A percentile compares a stretch with the other conserved stretches of the same genome.
Evolutionary conservation across 30 jellyfish, hydroid and myxozoan genomes (phyloP).

Genomic region (Chrysaora quinquecirrha): DNA sequence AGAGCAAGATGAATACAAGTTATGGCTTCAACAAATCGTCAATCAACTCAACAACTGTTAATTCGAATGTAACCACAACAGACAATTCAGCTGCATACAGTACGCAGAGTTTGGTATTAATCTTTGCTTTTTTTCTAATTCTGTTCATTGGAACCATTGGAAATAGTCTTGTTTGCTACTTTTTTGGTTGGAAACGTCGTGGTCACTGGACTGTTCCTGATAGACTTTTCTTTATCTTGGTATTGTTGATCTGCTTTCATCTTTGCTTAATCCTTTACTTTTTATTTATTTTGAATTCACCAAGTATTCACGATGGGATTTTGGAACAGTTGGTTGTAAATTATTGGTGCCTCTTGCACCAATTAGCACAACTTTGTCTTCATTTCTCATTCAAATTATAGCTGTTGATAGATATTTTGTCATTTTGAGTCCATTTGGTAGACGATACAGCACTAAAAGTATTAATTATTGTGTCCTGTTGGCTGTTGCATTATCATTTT

Average conservation of each 20-base stretch:
- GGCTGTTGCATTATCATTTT: constrained; percentile 34
- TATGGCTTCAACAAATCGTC: neutral
- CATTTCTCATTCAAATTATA: constrained; percentile 55
- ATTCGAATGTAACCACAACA: neutral
- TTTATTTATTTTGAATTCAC: constrained; percentile 47
- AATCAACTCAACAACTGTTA: neutral
- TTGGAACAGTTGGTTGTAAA: constrained; percentile 70
- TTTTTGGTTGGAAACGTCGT: constrained; percentile 38
- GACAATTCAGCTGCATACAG: neutral
- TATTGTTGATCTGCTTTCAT: constrained; percentile 55
- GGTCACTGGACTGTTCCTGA: constrained; percentile 64
- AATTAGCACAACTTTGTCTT: constrained; percentile 44
- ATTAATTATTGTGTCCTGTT: constrained; percentile 21
- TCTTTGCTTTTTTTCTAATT: constrained; percentile 24
- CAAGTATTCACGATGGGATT: constrained; percentile 46
- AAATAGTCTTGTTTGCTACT: constrained; percentile 32
- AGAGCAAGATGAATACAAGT: too few species aligned
- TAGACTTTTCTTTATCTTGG: constrained; percentile 55
- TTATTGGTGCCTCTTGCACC: constrained; percentile 55
- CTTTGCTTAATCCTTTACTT: constrained; percentile 50
- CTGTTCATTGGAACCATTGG: constrained; percentile 56
- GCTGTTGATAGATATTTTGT: constrained; percentile 76
- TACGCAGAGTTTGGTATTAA: neutral
- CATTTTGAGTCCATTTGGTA: constrained; percentile 58
- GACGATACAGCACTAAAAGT: constrained; percentile 23